Conservation (phyloP, 92 coral and sea anemone species). For the Epizoanthus illoricatus region DNA sequence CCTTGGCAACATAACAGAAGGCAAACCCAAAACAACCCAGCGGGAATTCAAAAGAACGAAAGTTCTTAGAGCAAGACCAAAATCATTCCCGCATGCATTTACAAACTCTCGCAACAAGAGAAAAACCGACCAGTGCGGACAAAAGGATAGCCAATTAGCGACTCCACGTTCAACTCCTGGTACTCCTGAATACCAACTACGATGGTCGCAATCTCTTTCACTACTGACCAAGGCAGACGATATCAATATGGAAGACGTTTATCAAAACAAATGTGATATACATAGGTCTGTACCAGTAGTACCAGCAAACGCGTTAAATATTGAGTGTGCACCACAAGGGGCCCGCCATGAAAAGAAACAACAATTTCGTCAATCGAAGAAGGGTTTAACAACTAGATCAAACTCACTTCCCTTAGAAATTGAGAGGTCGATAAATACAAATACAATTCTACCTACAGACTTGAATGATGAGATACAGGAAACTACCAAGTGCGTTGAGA, state of each 20-base stretch:
- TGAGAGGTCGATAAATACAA: constrained; percentile 3
- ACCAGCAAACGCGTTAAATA: constrained; percentile 14
- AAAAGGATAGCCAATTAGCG: neutral
- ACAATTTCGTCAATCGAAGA: neutral
- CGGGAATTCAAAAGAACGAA: constrained; percentile 8
- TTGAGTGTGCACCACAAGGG: constrained; percentile 10
- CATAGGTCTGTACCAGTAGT: neutral
- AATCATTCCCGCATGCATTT: constrained; percentile 2
- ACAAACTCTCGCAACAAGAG: neutral
- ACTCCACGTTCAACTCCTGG: neutral
- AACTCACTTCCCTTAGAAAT: constrained; percentile 8
- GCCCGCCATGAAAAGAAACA: neutral
- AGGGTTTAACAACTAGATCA: constrained; percentile 1
- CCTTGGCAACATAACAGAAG: constrained; percentile 18
- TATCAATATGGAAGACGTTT: neutral
- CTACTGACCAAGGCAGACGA: neutral
- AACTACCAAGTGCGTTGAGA: constrained; percentile 35
- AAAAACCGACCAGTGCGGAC: neutral
- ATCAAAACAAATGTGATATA: constrained; percentile 16
- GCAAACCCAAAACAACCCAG: neutral
- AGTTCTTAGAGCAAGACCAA: neutral
- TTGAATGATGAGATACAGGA: constrained; percentile 21
- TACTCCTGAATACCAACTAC: neutral
- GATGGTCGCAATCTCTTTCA: constrained; percentile 15
- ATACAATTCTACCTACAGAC: constrained; percentile 1